Evolutionary conservation across 2,888 invertebrate species (phyloP), one percentile per base, ranked within the genome.

Genomic region (Archips xylosteana): DNA sequence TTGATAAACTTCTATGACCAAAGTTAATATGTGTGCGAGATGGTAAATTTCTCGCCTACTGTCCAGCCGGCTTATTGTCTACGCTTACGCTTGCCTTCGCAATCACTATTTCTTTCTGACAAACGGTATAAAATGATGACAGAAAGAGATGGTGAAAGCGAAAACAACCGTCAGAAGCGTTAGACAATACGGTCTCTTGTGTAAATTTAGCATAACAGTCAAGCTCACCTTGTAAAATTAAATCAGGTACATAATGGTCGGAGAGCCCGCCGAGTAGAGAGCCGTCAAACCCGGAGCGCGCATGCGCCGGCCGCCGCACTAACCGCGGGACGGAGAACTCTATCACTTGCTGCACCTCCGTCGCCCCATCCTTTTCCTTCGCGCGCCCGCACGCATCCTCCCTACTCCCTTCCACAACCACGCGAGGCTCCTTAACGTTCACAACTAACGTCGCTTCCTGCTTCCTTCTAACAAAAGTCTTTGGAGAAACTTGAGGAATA

Each of bases 211-310:
- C 13, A n/a, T 8, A 9, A 15, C 13, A 13, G 13, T n/a, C n/a
- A 54, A 32, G 10, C 78, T 87, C 75, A 92, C 96, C 97, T 94
- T 97, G 97, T 82, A 97, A 93, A 76, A 97, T 96, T 95, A 97
- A 96, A 92, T 97, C 96, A 81, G 97, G 95, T 85, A 96, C 95
- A 87, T 97, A 97, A 82, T 96, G 96, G 83, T 96, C 95, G 72
- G 95, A 95, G 65, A 96, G 89, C 62, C 95, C 96, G 39, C 96
- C 95, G 77, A 97, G 92, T 71, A 97, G 85, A 39, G 96, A 95
- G 4, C 92, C 93, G 70, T 95, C 95, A 81, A 95, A 96, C 0
- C 95, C 96, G 1, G 94, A 88, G 2, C 79, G 75, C 57, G 75
- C 60, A 45, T 76, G 68, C 60, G 72, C 72, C 5, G 75, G 42